Conservation (phyloP, 2,113 vertebrate genomes). For the Melanerpes aurifrons region DNA sequence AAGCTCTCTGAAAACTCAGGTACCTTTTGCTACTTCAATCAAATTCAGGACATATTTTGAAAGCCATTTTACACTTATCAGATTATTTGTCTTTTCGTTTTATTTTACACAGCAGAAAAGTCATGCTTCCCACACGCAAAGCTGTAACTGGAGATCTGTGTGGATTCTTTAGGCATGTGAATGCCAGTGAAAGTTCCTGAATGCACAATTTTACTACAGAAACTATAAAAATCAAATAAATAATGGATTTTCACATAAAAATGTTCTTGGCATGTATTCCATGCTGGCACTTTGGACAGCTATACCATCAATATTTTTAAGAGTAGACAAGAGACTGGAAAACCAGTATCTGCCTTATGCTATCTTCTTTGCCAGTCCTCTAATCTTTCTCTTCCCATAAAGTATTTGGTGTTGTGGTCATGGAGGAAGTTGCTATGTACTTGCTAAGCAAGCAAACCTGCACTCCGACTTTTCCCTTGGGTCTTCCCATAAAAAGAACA, state of each 20-base stretch:
- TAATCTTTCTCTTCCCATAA: not conserved
- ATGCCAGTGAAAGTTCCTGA: not conserved
- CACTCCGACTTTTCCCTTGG: not conserved
- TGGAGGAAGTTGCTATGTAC: not conserved
- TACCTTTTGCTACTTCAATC: not conserved
- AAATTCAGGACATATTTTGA: not conserved
- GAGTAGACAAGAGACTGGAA: not conserved
- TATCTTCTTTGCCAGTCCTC: not conserved
- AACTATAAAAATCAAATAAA: not conserved
- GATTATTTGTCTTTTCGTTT: constrained; percentile 3
- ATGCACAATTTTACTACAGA: not conserved
- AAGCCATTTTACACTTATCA: constrained; percentile 7
- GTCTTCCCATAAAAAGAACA: not conserved
- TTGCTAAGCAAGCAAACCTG: constrained; percentile 8
- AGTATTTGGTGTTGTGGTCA: not conserved
- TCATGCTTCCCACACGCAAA: not conserved
- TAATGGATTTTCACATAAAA: not conserved
- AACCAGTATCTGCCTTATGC: not conserved
- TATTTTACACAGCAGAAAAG: not conserved
- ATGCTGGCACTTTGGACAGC: not conserved
- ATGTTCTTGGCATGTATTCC: not conserved
- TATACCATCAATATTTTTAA: not conserved
- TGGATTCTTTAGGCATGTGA: not conserved
- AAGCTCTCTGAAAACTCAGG: constrained; percentile 1
- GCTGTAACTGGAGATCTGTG: not conserved